Percentiles rank a stretch among this genome's conserved stretches.
Evolutionary conservation across 2,113 vertebrate species (phyloP).

Genomic region (Pica pica): DNA sequence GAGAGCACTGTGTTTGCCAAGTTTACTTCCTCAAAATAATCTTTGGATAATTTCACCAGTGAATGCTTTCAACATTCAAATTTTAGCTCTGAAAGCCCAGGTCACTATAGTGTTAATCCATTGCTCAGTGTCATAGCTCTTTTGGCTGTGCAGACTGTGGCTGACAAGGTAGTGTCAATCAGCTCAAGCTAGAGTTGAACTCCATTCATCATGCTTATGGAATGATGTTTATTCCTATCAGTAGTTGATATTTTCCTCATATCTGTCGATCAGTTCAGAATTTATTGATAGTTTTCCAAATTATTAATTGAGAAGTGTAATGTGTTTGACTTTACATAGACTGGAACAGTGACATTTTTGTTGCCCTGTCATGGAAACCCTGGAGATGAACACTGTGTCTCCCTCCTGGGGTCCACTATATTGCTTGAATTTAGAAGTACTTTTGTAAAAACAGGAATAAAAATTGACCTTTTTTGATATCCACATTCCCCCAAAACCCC

Average conservation of each 20-base stretch:
- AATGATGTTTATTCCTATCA: background rate
- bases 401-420: background rate
- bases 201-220: background rate
- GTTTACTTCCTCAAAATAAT: background rate
- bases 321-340: background rate
- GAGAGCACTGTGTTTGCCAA: background rate
- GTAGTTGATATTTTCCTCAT: background rate
- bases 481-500: background rate
- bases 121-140: accelerated
- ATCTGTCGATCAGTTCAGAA: background rate
- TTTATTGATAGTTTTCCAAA: background rate
- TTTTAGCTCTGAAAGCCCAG: background rate
- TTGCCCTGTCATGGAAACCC: background rate
- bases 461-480: background rate
- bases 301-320: background rate
- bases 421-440: background rate
- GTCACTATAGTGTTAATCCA: background rate
- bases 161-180: background rate
- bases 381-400: background rate
- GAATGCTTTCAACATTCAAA: background rate
- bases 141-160: background rate
- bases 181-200: background rate
- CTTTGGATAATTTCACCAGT: background rate
- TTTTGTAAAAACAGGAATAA: background rate
- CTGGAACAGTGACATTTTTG: background rate